These are phyloP conservation scores for Hyperopisus bebe DNA, from an alignment of 2,113 vertebrate species.

Conservation along the genomic window DNA sequence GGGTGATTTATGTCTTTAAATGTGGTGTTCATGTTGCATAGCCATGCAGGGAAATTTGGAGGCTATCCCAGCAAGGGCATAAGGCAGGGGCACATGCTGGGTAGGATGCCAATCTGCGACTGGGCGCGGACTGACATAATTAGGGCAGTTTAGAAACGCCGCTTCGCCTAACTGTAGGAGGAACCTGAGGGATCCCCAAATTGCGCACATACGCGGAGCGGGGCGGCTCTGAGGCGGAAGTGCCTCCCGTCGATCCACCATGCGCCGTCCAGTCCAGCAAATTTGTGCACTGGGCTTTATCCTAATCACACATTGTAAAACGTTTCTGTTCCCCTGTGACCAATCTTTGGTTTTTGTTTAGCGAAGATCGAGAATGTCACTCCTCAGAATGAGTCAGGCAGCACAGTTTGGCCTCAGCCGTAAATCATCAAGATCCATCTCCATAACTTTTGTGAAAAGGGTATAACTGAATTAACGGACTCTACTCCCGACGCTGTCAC, in stretches of 20 bases:
- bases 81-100: not conserved
- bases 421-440: not conserved
- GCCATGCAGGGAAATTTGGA: not conserved
- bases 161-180: not conserved
- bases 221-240: not conserved
- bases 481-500: not conserved
- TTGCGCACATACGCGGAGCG: not conserved
- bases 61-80: not conserved
- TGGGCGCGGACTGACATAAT: not conserved
- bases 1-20: not conserved
- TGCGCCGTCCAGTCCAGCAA: not conserved
- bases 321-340: not conserved
- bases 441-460: not conserved
- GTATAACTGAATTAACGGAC: not conserved
- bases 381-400: not conserved
- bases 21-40: not conserved
- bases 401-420: not conserved
- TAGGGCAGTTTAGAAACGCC: not conserved
- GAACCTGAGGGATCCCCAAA: not conserved
- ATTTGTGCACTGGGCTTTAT: not conserved
- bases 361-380: not conserved
- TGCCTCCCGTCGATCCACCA: not conserved
- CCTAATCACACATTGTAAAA: not conserved
- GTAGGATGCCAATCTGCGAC: not conserved
- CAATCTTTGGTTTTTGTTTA: not conserved